Conservation (phyloP, 2,888 invertebrate species). For the Dione juno region DNA sequence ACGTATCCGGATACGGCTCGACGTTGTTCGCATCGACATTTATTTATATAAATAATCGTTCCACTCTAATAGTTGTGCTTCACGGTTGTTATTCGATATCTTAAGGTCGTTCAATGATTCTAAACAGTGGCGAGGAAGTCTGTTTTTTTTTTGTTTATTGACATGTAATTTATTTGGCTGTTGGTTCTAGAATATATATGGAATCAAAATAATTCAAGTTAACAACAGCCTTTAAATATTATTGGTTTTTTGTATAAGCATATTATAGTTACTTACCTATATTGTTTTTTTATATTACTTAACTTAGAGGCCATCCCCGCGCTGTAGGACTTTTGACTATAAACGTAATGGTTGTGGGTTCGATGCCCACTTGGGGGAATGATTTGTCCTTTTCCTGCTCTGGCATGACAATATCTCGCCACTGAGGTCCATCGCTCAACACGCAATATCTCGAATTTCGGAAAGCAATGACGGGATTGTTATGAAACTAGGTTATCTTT, state of each 20-base stretch:
- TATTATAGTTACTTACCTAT: neutral
- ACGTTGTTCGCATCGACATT: slow-evolving; percentile 31
- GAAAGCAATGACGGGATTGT: too few relatives aligned
- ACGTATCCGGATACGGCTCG: slow-evolving; percentile 30
- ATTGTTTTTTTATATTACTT: neutral
- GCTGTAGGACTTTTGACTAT: too few relatives aligned
- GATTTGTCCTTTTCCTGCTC: too few relatives aligned
- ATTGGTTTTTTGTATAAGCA: neutral
- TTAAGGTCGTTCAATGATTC: slow-evolving; percentile 29
- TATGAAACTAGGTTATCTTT: too few relatives aligned
- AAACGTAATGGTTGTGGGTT: neutral
- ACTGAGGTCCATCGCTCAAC: too few relatives aligned
- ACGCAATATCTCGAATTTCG: too few relatives aligned
- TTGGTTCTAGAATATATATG: neutral
- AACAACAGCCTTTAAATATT: neutral
- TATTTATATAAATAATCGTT: slow-evolving; percentile 35
- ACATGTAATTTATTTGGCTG: slow-evolving; percentile 3
- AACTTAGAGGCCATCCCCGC: neutral
- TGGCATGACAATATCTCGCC: too few relatives aligned
- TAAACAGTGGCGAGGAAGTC: slow-evolving; percentile 10
- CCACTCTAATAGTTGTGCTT: slow-evolving; percentile 38
- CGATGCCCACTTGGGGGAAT: too few relatives aligned
- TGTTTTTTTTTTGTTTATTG: neutral
- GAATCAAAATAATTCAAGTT: neutral
- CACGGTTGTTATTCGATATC: slow-evolving; percentile 32